Base-by-base conservation (phyloP, 2,888 invertebrate genomes). In the Andrena trimmerana region DNA sequence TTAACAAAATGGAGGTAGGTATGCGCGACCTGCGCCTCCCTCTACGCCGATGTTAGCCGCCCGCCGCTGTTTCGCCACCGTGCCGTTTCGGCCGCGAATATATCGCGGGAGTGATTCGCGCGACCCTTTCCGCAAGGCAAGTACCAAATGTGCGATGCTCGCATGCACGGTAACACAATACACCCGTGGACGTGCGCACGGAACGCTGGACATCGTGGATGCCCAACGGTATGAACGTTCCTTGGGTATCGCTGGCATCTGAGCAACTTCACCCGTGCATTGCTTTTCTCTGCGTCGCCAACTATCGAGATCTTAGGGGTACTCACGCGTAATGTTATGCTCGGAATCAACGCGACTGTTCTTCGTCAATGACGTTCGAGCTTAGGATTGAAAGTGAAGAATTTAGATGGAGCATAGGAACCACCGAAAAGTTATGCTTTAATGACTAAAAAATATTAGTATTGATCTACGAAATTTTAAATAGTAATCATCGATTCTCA, bases 1-100 rank as follows among this genome's bases (percentile, higher is more conserved):
- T 94, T 94, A 94, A 94, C 94, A 94, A 94, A 94, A 94, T 94
- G 94, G 94, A 94, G 92, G 91, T 90, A 90, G 91, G 90, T 91
- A 91, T 90, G 91, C 89, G 88, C 86, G 83, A 81, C 78, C 83
- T 81, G 78, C 78, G 57, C 76, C 83, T 71, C 86, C 86, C 77
- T 71, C 86, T 67, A 31, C 73, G 83, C 80, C 81, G 75, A 81
- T 75, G 78, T 80, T 85, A 77, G 80, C 70, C 77, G 70, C 92
- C 42, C 95, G 95, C 92, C 92, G 91, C 72, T 90, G 89, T 24
- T 92, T 57, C 95, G 95, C 92, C 92, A 92, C 74, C 90, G 89
- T 27, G 83, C 60, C 83, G 79, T 81, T 85, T 72, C 80, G 27
- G 60, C 72, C 78, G 74, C 81, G 73, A 57, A 42, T 59, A 95